Conservation (phyloP, 2,888 invertebrate species). For the Lamproptera curius region DNA sequence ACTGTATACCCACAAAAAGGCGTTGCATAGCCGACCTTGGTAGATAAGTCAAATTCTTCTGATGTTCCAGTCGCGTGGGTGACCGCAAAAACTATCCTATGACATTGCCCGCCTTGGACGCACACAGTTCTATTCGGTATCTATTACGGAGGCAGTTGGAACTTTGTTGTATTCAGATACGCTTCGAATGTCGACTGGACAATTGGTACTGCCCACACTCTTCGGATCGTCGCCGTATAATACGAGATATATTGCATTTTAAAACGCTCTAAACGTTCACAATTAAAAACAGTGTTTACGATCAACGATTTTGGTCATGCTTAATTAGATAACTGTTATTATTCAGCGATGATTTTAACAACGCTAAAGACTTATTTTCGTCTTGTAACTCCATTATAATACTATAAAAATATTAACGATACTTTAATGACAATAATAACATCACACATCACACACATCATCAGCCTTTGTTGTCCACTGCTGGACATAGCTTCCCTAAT, state of each 20-base stretch:
- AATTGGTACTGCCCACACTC: conserved; percentile 70
- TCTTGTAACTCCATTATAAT: too few relatives aligned
- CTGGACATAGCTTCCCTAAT: too few relatives aligned
- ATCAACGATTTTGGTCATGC: too few relatives aligned
- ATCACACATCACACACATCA: too few relatives aligned
- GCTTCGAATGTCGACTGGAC: conserved; percentile 64
- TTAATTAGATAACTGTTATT: too few relatives aligned
- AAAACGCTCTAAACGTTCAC: conserved; percentile 1
- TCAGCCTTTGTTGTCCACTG: too few relatives aligned
- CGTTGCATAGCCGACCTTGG: conserved; percentile 68
- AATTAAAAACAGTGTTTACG: conserved; percentile 6
- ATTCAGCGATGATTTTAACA: too few relatives aligned
- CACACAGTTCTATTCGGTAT: conserved; percentile 48
- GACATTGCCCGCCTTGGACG: conserved; percentile 53
- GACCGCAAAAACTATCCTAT: conserved; percentile 75
- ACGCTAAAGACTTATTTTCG: too few relatives aligned
- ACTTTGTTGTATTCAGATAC: conserved; percentile 46
- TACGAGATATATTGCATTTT: conserved; percentile 27
- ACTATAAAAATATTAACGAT: too few relatives aligned
- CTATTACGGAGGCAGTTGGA: conserved; percentile 33
- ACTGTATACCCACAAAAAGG: conserved; percentile 47
- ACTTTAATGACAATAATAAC: too few relatives aligned
- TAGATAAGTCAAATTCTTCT: conserved; percentile 73
- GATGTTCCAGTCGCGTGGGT: conserved; percentile 65
- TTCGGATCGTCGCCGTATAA: conserved; percentile 33